Base-by-base conservation (phyloP, 2,113 vertebrate genomes). In the Numida meleagris region DNA sequence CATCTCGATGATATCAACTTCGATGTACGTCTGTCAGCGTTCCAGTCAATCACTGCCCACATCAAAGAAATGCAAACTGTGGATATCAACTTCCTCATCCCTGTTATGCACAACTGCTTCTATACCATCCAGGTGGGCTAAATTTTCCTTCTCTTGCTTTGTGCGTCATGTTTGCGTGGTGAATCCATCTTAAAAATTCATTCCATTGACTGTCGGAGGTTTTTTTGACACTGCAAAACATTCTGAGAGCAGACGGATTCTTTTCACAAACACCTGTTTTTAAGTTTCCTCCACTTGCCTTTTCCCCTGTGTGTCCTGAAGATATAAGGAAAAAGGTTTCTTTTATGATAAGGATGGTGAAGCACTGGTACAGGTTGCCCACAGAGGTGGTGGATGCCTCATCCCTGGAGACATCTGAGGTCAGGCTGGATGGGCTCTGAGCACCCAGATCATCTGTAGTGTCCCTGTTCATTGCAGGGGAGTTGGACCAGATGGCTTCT, bases 1-100 rank as follows among this genome's bases (percentile, higher is more conserved):
- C 99, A 99, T 95, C 97, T 99, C 17, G 99, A 99, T 43, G 99
- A 99, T 77, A 98, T 99, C 9, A 91, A 99, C 97, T 99, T 99
- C 2, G 99, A 99, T 36, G 97, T 98, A 48, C 99, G 99, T 10
- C 98, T 99, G 51, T 93, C 97, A 17, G 98, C 98, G 0, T 99
- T 99, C 97, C 99, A 99, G 96, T 97, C 97, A 3, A 98, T 98
- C 80, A 97, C 97, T 38, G 94, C 94, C 73, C 92, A 78, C 16
- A 91, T 99, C 87, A 98, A 97, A 90, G 98, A 98, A 21, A 99
- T 99, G 99, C 96, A 97, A 45, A 93, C 90, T 2, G 97, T 99
- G 92, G 99, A 99, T 95, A 84, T 98, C 31, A 96, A 97, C 97
- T 99, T 97, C 93, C 98, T 99, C 70, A 94, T 96, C 86, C 95